Base-by-base conservation (phyloP, 2,888 invertebrate species). In the Pyrocoelia pectoralis region DNA sequence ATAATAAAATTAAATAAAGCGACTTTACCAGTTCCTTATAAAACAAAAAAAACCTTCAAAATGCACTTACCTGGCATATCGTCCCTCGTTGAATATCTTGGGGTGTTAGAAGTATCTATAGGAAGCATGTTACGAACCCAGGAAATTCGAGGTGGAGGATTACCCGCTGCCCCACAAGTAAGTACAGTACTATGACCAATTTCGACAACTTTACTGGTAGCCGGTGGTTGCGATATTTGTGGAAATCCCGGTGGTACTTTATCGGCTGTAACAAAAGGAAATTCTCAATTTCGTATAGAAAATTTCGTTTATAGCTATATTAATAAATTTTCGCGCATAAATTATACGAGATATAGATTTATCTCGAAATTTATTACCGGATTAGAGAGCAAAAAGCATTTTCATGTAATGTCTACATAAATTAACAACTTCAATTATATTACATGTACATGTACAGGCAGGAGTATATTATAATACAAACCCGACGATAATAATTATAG, bases 91-190 rank as follows among this genome's bases (percentile, higher is more conserved):
- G 91, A 90, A 83, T 94, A 97, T 76, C 96, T 86, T 0, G 92
- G 90, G 83, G 95, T 94, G 70, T 88, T 87, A 66, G 86, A 86
- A 74, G 92, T 89, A 79, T 95, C 92, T 73, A 97, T 88, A 58
- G 96, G 97, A 76, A 97, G 85, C 80, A 92, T 90, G 84, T 98
- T 95, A 81, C 95, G 92, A 70, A 98, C 88, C 98, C 98, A 99
- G 70, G 92, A 89, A 74, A 98, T 92, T 74, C 86, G 87, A 9
- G 92, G 91, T 28, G 90, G 83, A 2, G 95, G 96, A 76, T 86
- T 91, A 56, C 97, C 98, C 43, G 87, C 87, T 6, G 33, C 33
- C 2, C 91, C 88, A 83, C 98, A 99, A 43, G 90, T 89, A 75
- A 99, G 88, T 17, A 94, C 88, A 10, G 97, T 93, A 46, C 91